These are phyloP conservation scores for Papilio protenor DNA, from an alignment of 2,888 invertebrate genomes.

Conservation along the genomic window DNA sequence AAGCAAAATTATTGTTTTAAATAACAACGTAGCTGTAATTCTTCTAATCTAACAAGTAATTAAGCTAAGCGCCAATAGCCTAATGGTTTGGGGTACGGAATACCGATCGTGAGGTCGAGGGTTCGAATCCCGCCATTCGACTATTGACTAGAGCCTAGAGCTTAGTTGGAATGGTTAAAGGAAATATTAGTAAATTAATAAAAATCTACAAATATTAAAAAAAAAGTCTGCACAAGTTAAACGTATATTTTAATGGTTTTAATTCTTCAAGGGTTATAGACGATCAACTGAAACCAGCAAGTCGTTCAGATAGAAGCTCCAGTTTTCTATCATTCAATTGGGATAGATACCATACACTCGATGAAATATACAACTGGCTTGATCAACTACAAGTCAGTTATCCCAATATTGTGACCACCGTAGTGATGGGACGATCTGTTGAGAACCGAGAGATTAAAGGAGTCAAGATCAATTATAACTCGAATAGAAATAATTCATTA, in stretches of 20 bases:
- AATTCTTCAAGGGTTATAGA: constrained; percentile 74
- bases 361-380: constrained; percentile 85
- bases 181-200: too few relatives aligned
- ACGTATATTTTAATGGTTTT: not conserved
- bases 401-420: constrained; percentile 76
- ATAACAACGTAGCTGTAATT: not conserved
- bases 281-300: constrained; percentile 67
- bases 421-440: constrained; percentile 84
- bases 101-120: too few relatives aligned
- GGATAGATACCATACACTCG: constrained; percentile 85
- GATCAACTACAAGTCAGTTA: constrained; percentile 77
- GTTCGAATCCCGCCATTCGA: too few relatives aligned
- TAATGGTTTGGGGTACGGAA: too few relatives aligned
- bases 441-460: constrained; percentile 86
- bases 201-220: too few relatives aligned
- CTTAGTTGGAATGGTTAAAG: too few relatives aligned
- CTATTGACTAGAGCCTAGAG: too few relatives aligned
- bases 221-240: too few relatives aligned
- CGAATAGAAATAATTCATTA: constrained; percentile 67
- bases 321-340: constrained; percentile 73
- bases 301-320: constrained; percentile 54
- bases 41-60: not conserved
- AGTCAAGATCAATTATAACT: constrained; percentile 71
- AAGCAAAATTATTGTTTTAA: not conserved
- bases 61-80: too few relatives aligned